Evolutionary conservation across 1,140 invertebrate genomes (phyloP).

Genomic region (Grapholita molesta): DNA sequence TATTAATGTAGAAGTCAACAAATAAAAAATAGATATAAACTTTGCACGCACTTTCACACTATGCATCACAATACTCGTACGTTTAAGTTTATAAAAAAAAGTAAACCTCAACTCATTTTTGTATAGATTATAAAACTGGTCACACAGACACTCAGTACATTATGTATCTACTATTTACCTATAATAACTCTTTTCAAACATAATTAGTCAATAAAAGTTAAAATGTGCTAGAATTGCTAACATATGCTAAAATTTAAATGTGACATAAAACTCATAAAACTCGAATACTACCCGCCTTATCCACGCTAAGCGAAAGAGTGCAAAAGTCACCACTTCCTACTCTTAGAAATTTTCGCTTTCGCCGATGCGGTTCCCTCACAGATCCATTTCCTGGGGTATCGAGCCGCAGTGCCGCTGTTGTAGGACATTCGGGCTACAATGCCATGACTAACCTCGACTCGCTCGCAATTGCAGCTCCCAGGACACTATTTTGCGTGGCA

Average conservation of each 20-base stretch:
- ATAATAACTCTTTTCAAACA: no score
- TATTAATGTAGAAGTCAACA: no score
- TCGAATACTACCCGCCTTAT: constrained; percentile 23
- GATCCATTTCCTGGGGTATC: constrained; percentile 56
- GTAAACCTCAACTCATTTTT: no score
- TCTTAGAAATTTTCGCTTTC: constrained; percentile 64
- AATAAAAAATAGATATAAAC: no score
- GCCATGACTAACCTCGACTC: not conserved
- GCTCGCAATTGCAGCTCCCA: not conserved
- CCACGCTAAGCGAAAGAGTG: not conserved
- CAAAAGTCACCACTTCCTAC: constrained; percentile 40
- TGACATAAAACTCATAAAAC: constrained; percentile 13
- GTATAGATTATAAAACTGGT: no score
- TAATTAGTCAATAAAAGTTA: no score
- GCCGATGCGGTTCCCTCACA: constrained; percentile 33
- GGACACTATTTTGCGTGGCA: not conserved
- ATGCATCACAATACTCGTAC: no score
- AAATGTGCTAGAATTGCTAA: no score
- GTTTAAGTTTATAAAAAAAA: no score
- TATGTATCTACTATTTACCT: no score
- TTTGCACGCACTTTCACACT: no score
- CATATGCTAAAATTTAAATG: not conserved
- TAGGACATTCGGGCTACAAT: not conserved
- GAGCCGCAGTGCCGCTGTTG: not conserved
- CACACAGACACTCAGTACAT: no score